Evolutionary conservation across 2,113 vertebrate species (phyloP).

Genomic region (Cricetomys ansorgei): DNA sequence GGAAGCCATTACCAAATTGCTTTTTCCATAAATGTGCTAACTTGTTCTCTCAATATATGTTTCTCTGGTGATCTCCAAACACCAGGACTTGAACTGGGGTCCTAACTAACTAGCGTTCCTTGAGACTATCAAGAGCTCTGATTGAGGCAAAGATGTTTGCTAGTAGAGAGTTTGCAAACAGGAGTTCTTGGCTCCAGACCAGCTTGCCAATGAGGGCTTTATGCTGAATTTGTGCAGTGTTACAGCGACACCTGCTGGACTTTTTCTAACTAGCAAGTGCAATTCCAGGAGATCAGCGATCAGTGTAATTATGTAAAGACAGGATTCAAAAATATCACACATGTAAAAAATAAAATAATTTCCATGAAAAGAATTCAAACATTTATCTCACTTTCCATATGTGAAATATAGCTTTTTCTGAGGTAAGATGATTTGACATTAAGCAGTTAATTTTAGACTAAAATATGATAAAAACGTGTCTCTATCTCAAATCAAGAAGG

Average conservation of each 20-base stretch:
- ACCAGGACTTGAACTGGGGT: not conserved
- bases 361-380: not conserved
- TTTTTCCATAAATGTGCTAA: not conserved
- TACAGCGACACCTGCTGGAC: conserved; percentile 69
- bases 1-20: not conserved
- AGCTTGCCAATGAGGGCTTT: not conserved
- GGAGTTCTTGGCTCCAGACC: not conserved
- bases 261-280: not conserved
- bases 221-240: not conserved
- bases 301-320: not conserved
- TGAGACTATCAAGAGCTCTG: not conserved
- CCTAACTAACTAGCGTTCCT: not conserved
- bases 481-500: not conserved
- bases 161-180: not conserved
- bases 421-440: not conserved
- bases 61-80: not conserved
- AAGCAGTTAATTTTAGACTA: conserved; percentile 17
- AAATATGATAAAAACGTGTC: not conserved
- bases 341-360: not conserved
- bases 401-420: not conserved
- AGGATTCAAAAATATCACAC: not conserved
- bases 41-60: not conserved
- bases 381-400: not conserved
- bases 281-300: not conserved
- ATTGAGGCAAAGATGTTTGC: not conserved